These are phyloP conservation scores for Scolopax rusticola DNA, from an alignment of 2,797 vertebrate species.

Conservation along the genomic window DNA sequence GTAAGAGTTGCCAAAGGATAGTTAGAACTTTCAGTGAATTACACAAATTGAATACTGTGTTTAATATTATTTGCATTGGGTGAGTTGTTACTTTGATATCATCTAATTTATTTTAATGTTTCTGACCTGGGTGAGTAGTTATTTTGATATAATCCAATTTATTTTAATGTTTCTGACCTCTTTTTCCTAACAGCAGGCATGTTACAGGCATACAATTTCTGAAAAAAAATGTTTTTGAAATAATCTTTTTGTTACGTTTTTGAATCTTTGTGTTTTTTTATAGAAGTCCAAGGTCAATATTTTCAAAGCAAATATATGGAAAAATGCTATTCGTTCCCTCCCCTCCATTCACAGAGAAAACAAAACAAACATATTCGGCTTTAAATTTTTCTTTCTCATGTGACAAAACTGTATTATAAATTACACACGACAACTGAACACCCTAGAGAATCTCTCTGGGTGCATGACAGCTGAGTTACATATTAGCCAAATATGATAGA, in stretches of 20 bases:
- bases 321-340: neutral
- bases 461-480: neutral
- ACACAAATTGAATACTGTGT: conserved; percentile 50
- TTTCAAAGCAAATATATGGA: neutral
- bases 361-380: neutral
- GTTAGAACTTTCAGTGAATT: conserved; percentile 18
- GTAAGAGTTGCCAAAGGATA: conserved; percentile 28
- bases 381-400: neutral
- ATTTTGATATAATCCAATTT: conserved; percentile 49
- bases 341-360: neutral
- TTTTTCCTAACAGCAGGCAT: conserved; percentile 30
- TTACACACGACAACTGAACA: conserved; percentile 9
- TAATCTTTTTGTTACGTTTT: neutral
- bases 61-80: conserved; percentile 54
- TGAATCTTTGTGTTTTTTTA: neutral
- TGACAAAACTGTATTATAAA: neutral
- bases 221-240: neutral
- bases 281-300: neutral
- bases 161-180: conserved; percentile 13
- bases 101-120: conserved; percentile 29
- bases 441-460: conserved; percentile 4
- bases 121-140: conserved; percentile 18
- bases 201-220: neutral
- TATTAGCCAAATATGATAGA: conserved; percentile 19
- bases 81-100: conserved; percentile 37